Percentiles rank a stretch among this genome's conserved stretches.
These are phyloP conservation scores for Dorcus parallelipipedus DNA, from an alignment of 2,888 invertebrate species.

Conservation along the genomic window DNA sequence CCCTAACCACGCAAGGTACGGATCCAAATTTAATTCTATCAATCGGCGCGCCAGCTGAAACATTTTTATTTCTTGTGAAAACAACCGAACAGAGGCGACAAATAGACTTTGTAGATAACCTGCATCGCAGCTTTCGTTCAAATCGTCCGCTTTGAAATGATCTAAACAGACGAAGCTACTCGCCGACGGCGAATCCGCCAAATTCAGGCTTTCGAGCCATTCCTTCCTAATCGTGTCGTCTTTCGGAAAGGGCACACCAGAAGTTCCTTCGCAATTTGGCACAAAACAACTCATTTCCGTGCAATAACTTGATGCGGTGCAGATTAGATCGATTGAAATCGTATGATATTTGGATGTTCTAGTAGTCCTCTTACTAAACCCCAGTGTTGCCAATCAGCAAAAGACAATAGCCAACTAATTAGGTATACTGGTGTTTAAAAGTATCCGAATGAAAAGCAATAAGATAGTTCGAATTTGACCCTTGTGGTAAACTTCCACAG, in stretches of 20 bases:
- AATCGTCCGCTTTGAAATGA: conserved; percentile 30
- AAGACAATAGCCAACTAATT: too few species aligned
- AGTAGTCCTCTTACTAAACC: neutral
- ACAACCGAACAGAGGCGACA: neutral
- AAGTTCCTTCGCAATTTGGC: conserved; percentile 37
- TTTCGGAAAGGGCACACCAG: conserved; percentile 37
- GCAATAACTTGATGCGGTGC: conserved; percentile 5
- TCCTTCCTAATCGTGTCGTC: conserved; percentile 29
- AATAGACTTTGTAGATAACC: conserved; percentile 9
- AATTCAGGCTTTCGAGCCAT: conserved; percentile 35
- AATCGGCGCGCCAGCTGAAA: conserved; percentile 7
- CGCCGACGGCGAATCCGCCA: conserved; percentile 23
- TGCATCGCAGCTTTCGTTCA: conserved; percentile 5
- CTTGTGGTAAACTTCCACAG: too few species aligned
- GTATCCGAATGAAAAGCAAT: too few species aligned
- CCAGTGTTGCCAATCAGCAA: neutral
- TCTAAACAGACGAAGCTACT: conserved; percentile 37
- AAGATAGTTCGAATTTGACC: too few species aligned
- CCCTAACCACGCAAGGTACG: conserved; percentile 2
- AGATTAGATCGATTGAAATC: conserved; percentile 14
- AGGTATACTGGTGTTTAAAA: too few species aligned
- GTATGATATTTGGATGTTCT: conserved; percentile 8
- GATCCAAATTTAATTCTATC: conserved; percentile 6
- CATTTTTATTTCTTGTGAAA: neutral
- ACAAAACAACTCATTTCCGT: conserved; percentile 35